These are phyloP conservation scores for Tadarida brasiliensis DNA, from an alignment of 2,797 vertebrate genomes.

Conservation along the genomic window DNA sequence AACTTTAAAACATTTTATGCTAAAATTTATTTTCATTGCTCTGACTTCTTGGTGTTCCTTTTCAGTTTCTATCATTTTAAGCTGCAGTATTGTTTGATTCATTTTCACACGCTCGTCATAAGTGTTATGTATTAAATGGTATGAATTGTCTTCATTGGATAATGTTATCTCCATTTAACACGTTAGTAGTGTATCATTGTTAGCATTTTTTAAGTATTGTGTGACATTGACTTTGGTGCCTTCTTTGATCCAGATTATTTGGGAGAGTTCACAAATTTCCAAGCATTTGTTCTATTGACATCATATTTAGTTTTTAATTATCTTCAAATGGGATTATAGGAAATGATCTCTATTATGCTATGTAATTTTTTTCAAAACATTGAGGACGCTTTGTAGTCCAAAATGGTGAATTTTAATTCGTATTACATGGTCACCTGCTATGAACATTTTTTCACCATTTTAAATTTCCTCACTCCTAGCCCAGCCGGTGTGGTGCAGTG, in stretches of 20 bases:
- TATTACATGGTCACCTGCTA: not conserved
- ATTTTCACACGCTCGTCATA: not conserved
- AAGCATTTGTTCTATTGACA: not conserved
- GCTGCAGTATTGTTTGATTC: not conserved
- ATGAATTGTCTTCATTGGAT: not conserved
- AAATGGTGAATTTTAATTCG: not conserved
- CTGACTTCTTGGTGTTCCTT: not conserved
- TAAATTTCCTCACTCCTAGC: not conserved
- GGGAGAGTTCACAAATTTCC: not conserved
- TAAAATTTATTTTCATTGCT: not conserved
- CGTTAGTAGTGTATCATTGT: rapidly evolving
- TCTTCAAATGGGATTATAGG: not conserved
- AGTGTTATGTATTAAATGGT: not conserved
- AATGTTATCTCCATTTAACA: not conserved
- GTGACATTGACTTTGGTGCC: not conserved
- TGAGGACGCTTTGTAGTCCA: not conserved
- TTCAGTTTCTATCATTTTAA: not conserved
- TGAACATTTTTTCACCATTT: not conserved
- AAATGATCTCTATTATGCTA: not conserved
- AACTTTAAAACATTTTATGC: not conserved
- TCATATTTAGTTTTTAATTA: not conserved
- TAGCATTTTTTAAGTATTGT: not conserved
- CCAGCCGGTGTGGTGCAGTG: too few relatives aligned
- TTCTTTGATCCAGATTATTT: not conserved
- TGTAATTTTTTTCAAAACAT: not conserved